Evolutionary conservation across 1,140 invertebrate genomes (phyloP), one percentile per base, ranked within the genome.

Genomic region (Metopolophium dirhodum): DNA sequence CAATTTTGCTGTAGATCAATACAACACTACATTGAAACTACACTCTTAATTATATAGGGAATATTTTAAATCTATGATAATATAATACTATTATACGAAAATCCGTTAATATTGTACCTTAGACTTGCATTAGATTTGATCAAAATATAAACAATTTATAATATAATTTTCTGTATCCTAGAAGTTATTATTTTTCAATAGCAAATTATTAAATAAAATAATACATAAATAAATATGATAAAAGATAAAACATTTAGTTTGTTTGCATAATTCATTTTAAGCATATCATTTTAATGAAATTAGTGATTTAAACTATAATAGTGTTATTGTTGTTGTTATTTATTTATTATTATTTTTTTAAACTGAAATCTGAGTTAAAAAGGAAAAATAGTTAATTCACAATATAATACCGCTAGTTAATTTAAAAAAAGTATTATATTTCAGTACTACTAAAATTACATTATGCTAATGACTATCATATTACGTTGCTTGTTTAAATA

Each of bases 361-460:
- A 77, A n/a, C 61, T 77, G 61, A 77, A 77, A 77, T 77, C 61
- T 77, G 61, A 77, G 61, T 77, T 77, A 18, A 61, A 61, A 68
- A 68, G 18, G n/a, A n/a, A n/a, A 77, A 77, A 20, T 18, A 6
- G 30, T 18, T 77, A 77, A 77, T n/a, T n/a, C 14, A 77, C 61
- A 77, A 77, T n/a, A 77, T 23, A n/a, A 77, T n/a, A 77, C 4
- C 14, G n/a, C 61, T n/a, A 77, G 14, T 77, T 77, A 77, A 77
- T 77, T 77, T 1, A n/a, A n/a, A 26, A 77, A 77, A 77, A 77
- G 61, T 77, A n/a, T 77, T 77, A n/a, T n/a, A 18, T 77, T 77
- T 77, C 61, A 77, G 6, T n/a, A n/a, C n/a, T 77, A 77, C 61
- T 9, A 77, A n/a, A 77, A 77, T n/a, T 7, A 7, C 30, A 77